Conservation (phyloP, 2,113 vertebrate species). For the Xiphorhynchus elegans region DNA sequence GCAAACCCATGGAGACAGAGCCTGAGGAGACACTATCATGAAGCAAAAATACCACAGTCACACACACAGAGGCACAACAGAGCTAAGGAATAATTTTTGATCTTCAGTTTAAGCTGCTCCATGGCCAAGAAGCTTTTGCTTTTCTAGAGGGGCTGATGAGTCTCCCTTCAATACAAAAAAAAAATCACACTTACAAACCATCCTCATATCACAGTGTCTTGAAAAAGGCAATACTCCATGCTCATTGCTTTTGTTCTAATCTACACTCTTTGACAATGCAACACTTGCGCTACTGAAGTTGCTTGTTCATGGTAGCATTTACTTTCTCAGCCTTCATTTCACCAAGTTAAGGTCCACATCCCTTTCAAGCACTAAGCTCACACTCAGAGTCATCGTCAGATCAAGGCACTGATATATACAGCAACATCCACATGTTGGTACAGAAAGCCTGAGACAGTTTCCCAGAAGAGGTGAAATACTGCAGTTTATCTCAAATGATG, state of each 20-base stretch:
- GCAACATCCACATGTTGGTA: background rate
- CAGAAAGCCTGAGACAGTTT: background rate
- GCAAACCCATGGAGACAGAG: background rate
- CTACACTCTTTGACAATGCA: background rate
- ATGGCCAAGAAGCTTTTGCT: background rate
- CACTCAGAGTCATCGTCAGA: background rate
- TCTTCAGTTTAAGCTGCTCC: background rate
- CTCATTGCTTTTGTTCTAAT: background rate
- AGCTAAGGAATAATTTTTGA: background rate
- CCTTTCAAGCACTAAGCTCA: background rate
- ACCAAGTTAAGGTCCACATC: background rate
- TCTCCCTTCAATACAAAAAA: background rate
- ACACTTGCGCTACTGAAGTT: background rate
- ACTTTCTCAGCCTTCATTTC: background rate
- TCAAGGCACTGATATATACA: background rate
- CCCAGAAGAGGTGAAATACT: background rate
- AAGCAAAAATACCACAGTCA: background rate
- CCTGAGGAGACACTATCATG: slow-evolving; percentile 12
- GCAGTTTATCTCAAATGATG: background rate
- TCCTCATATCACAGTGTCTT: background rate
- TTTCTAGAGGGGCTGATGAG: background rate
- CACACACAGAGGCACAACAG: background rate
- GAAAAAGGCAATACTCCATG: background rate
- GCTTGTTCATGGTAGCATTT: background rate
- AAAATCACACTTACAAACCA: background rate